A percentile compares a stretch with the other conserved stretches of the same genome.
These are phyloP conservation scores for Palaemon carinicauda DNA, from an alignment of 1,140 invertebrate genomes.

Conservation along the genomic window DNA sequence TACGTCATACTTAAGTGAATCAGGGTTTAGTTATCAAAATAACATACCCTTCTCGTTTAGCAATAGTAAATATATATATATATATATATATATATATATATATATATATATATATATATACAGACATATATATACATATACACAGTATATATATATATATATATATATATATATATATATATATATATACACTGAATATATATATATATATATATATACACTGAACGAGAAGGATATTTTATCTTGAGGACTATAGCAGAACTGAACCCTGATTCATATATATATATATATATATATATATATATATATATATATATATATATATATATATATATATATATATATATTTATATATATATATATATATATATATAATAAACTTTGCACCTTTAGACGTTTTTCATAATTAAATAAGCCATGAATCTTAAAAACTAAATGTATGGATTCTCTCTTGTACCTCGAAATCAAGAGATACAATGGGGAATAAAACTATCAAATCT, in stretches of 20 bases:
- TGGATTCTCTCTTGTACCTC: not conserved
- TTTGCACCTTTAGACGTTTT: too few species aligned
- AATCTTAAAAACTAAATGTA: not conserved
- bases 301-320: conserved; percentile 4
- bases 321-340: conserved; percentile 9
- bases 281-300: conserved; percentile 3
- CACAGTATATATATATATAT: conserved; percentile 2
- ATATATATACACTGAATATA: not conserved
- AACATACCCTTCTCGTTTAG: too few species aligned
- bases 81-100: too few species aligned
- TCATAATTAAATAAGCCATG: not conserved
- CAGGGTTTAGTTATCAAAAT: too few species aligned
- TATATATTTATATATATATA: conserved; percentile 5
- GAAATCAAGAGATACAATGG: not conserved
- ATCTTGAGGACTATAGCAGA: not conserved
- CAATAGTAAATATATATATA: too few species aligned
- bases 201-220: too few species aligned
- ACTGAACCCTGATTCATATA: not conserved
- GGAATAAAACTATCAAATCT: too few species aligned
- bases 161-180: conserved; percentile 5
- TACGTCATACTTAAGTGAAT: too few species aligned
- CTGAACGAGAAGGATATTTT: not conserved
- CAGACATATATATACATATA: not conserved
- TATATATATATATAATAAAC: not conserved
- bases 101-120: conserved; percentile 9